These are phyloP conservation scores for Nymphalis polychloros DNA, from an alignment of 2,888 invertebrate species.

Conservation along the genomic window DNA sequence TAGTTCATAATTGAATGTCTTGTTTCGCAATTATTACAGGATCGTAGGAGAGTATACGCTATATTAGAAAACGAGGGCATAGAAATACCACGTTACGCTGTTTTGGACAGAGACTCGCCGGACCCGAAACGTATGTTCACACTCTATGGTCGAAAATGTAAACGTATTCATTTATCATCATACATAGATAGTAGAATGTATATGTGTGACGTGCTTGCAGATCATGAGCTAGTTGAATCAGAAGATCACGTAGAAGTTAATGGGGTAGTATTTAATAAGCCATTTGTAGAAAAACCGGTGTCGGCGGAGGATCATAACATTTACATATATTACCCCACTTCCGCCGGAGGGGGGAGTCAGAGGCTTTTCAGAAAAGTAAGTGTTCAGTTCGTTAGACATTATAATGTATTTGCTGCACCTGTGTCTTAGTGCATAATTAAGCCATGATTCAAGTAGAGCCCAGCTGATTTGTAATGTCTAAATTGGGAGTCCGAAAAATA, in stretches of 20 bases:
- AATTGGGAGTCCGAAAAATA: too few species aligned
- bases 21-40: constrained; percentile 73
- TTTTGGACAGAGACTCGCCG: constrained; percentile 95
- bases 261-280: constrained; percentile 97
- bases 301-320: constrained; percentile 99
- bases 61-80: constrained; percentile 97
- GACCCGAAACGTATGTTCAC: constrained; percentile 89
- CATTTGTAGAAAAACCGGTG: constrained; percentile 99
- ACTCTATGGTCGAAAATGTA: not conserved
- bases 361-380: constrained; percentile 96
- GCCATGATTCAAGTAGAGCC: too few species aligned
- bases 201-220: constrained; percentile 68
- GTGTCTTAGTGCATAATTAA: too few species aligned
- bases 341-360: constrained; percentile 98
- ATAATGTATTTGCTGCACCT: too few species aligned
- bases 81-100: constrained; percentile 98
- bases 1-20: not conserved
- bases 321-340: constrained; percentile 99
- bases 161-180: not conserved
- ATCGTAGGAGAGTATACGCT: constrained; percentile 96
- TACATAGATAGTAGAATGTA: not conserved
- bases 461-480: too few species aligned
- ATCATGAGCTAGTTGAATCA: constrained; percentile 94
- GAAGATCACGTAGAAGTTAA: constrained; percentile 99
- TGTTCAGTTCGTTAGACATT: too few species aligned